phyloP scores from a whole-genome alignment of 2,113 vertebrate genomes.

The Tapirus terrestris region DNA sequence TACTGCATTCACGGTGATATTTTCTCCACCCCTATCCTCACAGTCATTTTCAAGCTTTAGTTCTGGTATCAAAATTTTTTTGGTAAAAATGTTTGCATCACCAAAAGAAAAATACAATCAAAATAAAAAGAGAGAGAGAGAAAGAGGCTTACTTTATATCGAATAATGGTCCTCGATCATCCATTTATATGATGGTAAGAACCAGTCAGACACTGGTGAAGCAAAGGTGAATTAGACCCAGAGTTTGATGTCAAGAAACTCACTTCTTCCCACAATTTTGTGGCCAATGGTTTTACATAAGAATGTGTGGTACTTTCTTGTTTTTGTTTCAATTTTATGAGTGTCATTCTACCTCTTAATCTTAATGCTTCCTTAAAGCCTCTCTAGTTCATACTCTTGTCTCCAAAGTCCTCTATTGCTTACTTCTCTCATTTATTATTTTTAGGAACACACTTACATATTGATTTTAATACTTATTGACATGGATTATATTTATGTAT shows the following conservation, averaged over 20 bases:
- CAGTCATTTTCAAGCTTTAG: background rate
- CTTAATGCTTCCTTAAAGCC: background rate
- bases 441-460: background rate
- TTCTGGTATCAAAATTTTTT: background rate
- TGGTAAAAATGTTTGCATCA: background rate
- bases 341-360: background rate
- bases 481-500: background rate
- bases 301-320: background rate
- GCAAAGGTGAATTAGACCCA: background rate
- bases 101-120: background rate
- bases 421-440: background rate
- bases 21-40: background rate
- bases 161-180: background rate
- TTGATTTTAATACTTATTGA: background rate
- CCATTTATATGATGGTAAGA: background rate
- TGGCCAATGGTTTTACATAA: background rate
- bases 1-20: background rate
- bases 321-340: background rate
- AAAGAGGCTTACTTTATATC: background rate
- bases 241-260: background rate
- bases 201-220: background rate
- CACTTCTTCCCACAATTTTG: background rate
- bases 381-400: background rate
- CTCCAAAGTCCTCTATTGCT: background rate
- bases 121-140: fast-evolving